Conservation (phyloP, 2,888 invertebrate species). For the Cheilosia vernalis region DNA sequence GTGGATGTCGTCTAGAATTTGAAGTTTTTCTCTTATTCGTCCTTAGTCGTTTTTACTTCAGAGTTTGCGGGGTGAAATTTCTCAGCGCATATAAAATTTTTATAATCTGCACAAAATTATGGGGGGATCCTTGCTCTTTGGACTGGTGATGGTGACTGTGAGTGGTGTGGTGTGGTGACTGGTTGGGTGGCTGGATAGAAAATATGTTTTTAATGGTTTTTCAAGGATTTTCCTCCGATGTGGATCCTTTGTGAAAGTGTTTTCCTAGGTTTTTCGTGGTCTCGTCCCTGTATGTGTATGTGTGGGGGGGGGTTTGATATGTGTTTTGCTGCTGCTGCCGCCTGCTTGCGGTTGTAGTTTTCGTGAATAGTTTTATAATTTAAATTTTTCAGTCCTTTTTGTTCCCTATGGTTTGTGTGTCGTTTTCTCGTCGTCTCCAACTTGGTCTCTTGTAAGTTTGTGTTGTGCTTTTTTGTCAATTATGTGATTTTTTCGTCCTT, state of each 20-base stretch:
- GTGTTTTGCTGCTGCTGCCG: conserved; percentile 35
- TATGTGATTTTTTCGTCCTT: conserved; percentile 59
- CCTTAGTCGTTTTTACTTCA: conserved; percentile 15
- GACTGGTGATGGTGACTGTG: background rate
- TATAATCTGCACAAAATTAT: conserved; percentile 75
- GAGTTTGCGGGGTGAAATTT: conserved; percentile 61
- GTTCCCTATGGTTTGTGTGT: conserved; percentile 7
- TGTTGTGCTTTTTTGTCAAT: conserved; percentile 57
- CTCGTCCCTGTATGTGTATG: conserved; percentile 17
- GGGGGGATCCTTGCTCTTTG: conserved; percentile 11
- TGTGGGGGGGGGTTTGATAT: conserved; percentile 26
- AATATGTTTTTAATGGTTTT: conserved; percentile 75
- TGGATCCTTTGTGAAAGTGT: conserved; percentile 71
- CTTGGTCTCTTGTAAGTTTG: conserved; percentile 26
- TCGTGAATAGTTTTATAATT: conserved; percentile 75
- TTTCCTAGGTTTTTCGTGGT: conserved; percentile 63
- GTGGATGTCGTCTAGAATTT: conserved; percentile 71
- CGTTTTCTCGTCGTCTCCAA: conserved; percentile 39
- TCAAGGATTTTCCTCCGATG: conserved; percentile 67
- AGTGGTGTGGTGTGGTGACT: background rate
- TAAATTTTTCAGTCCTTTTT: conserved; percentile 63
- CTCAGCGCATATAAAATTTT: conserved; percentile 70
- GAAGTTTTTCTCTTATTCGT: conserved; percentile 14
- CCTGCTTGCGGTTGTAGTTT: conserved; percentile 73
- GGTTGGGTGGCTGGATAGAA: conserved; percentile 36